These are phyloP conservation scores for Drosophila monieri DNA, from an alignment of 2,888 invertebrate genomes.

Conservation along the genomic window DNA sequence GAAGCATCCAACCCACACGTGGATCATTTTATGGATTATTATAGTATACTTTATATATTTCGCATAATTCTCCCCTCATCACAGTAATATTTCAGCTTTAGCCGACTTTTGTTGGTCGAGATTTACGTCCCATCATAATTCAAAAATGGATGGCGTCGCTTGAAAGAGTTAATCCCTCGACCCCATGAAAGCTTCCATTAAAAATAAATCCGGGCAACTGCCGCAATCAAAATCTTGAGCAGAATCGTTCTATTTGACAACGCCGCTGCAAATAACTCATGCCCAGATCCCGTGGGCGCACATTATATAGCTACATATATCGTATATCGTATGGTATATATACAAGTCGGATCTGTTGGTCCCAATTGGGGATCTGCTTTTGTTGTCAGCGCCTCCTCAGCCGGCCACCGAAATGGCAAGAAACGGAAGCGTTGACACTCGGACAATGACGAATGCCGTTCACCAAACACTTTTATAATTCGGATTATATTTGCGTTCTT, in stretches of 20 bases:
- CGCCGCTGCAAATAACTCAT: slow-evolving; percentile 34
- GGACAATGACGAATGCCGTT: slow-evolving; percentile 62
- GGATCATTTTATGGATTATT: slow-evolving; percentile 41
- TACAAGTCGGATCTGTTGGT: slow-evolving; percentile 19
- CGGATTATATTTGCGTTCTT: slow-evolving; percentile 16
- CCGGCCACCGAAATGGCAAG: slow-evolving; percentile 20
- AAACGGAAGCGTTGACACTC: slow-evolving; percentile 65
- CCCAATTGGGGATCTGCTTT: slow-evolving; percentile 14
- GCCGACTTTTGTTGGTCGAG: slow-evolving; percentile 50
- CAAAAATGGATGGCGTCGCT: slow-evolving; percentile 57
- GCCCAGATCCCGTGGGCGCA: slow-evolving; percentile 25
- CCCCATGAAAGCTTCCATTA: slow-evolving; percentile 65
- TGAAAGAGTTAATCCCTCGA: slow-evolving; percentile 68
- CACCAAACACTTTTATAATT: slow-evolving; percentile 21
- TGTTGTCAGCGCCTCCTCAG: slow-evolving; percentile 12
- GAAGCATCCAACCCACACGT: slow-evolving; percentile 34
- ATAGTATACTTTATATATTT: slow-evolving; percentile 12
- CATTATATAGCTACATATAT: not conserved
- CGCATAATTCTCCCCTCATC: slow-evolving; percentile 39
- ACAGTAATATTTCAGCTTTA: slow-evolving; percentile 65
- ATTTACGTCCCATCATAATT: slow-evolving; percentile 66
- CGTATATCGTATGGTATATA: slow-evolving; percentile 1
- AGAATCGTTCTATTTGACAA: slow-evolving; percentile 51
- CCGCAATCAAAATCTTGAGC: slow-evolving; percentile 51
- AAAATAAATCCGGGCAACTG: slow-evolving; percentile 68